Percentiles rank a stretch among this genome's conserved stretches.
phyloP scores from a whole-genome alignment of 2,113 vertebrate species.

The Perognathus longimembris region DNA sequence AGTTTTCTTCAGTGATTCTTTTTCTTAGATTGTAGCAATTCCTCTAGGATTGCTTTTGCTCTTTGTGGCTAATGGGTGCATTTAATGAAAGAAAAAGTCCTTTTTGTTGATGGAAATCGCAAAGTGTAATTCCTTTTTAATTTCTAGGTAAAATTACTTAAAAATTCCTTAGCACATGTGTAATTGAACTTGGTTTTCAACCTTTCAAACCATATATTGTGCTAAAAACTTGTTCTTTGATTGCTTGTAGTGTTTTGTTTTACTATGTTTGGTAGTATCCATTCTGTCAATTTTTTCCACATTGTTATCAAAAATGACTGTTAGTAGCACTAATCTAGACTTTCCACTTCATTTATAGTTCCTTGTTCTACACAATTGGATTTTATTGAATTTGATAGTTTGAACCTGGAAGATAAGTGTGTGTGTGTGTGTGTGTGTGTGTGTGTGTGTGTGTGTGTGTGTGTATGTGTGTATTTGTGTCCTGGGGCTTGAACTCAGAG shows the following conservation, averaged over 20 bases:
- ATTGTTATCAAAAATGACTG: neutral
- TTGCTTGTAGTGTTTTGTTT: neutral
- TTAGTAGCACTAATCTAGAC: neutral
- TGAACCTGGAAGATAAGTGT: neutral
- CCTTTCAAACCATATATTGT: neutral
- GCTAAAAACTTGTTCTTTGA: neutral
- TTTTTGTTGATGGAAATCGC: slow-evolving; percentile 42
- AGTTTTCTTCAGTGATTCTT: neutral
- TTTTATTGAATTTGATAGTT: slow-evolving; percentile 14
- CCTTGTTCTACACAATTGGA: neutral
- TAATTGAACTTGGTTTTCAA: slow-evolving; percentile 3
- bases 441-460: no score
- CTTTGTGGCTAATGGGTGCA: no score
- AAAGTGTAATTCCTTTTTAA: slow-evolving; percentile 33
- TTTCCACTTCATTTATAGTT: neutral
- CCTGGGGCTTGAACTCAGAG: no score
- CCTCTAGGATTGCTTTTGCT: no score
- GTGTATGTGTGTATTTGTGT: no score
- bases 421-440: no score
- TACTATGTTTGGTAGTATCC: neutral
- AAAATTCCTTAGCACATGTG: neutral
- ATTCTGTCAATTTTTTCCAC: neutral
- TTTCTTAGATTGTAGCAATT: slow-evolving; percentile 1
- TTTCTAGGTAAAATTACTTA: slow-evolving; percentile 12
- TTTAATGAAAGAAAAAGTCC: no score